phyloP scores from a whole-genome alignment of 2,113 vertebrate species.

The Tragelaphus buxtoni region DNA sequence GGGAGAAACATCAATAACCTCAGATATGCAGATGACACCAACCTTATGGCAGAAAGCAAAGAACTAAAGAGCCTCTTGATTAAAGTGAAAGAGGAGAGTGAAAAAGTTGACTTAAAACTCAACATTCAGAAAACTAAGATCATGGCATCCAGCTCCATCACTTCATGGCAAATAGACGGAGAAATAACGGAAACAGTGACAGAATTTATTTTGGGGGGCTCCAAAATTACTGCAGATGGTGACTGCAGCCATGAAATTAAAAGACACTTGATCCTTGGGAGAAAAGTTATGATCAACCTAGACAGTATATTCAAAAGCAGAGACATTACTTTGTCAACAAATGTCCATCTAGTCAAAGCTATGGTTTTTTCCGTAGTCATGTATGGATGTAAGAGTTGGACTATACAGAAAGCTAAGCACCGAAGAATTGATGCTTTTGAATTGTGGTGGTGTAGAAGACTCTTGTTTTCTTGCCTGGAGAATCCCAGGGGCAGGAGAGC shows the following conservation, averaged over 20 bases:
- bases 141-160: neutral
- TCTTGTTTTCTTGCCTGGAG: neutral
- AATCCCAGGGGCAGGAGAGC: too few species aligned
- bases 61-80: neutral
- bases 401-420: neutral
- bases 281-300: neutral
- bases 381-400: neutral
- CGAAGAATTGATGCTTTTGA: neutral
- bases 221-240: neutral
- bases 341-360: neutral
- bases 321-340: neutral
- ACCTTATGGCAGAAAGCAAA: neutral
- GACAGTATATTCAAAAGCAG: neutral
- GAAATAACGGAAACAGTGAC: neutral
- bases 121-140: neutral
- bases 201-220: neutral
- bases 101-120: neutral
- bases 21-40: neutral
- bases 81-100: neutral
- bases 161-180: neutral
- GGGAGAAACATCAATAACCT: neutral
- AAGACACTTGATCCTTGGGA: neutral
- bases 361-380: neutral
- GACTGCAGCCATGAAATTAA: neutral
- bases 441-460: neutral